These are phyloP conservation scores for Labrus mixtus DNA, from an alignment of 2,113 vertebrate species.

Conservation along the genomic window DNA sequence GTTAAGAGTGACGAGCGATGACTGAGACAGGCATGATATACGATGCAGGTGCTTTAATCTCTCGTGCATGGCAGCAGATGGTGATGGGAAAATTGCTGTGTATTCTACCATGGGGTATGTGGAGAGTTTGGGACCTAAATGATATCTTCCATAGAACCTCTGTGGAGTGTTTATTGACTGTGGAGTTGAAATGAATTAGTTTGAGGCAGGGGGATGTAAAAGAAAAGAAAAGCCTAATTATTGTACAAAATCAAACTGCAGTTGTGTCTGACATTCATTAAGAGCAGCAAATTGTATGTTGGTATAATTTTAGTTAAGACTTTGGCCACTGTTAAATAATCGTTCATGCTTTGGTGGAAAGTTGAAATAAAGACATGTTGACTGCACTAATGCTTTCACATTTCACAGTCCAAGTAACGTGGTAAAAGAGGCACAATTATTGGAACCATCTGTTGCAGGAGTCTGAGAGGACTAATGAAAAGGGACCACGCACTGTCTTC, in stretches of 20 bases:
- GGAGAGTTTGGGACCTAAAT: not conserved
- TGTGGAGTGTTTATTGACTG: constrained; percentile 7
- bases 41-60: constrained; percentile 54
- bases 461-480: constrained; percentile 68
- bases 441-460: constrained; percentile 69
- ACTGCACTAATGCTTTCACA: constrained; percentile 43
- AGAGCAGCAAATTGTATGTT: constrained; percentile 8
- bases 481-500: constrained; percentile 57
- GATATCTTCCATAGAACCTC: not conserved
- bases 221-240: not conserved
- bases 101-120: constrained; percentile 49
- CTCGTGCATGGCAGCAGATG: constrained; percentile 34
- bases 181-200: constrained; percentile 8
- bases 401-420: constrained; percentile 41
- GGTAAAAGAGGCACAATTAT: constrained; percentile 56
- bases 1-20: constrained; percentile 39
- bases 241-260: not conserved
- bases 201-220: not conserved
- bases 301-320: too few species aligned
- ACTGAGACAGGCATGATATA: constrained; percentile 27
- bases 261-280: constrained; percentile 19
- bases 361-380: constrained; percentile 55
- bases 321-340: constrained; percentile 22
- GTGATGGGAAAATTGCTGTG: constrained; percentile 33
- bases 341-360: constrained; percentile 30